Conservation (phyloP, 2,113 vertebrate genomes). For the Sterrhoptilus dennistouni region DNA sequence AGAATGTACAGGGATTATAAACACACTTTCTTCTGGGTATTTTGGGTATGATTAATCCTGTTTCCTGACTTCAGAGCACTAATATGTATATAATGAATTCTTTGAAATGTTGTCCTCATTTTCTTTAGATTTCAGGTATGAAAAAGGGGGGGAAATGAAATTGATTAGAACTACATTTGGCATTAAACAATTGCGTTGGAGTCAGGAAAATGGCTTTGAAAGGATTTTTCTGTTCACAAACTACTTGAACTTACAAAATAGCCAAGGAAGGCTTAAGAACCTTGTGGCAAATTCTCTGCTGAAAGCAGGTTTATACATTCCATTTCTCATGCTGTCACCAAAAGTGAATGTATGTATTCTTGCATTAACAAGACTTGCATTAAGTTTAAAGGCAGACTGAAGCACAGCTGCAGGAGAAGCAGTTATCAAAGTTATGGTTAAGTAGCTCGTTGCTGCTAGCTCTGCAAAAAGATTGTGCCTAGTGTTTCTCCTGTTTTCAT, state of each 20-base stretch:
- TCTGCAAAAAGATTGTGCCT: neutral
- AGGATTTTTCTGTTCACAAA: conserved; percentile 14
- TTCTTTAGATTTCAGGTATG: conserved; percentile 47
- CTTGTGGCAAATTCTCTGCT: neutral
- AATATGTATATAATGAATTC: conserved; percentile 52
- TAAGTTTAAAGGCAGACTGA: conserved; percentile 7
- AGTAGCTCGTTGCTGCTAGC: neutral
- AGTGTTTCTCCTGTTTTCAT: neutral
- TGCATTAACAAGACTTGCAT: neutral
- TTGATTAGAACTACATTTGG: conserved; percentile 42
- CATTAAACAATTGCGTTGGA: conserved; percentile 40
- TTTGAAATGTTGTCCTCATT: conserved; percentile 30
- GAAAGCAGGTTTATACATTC: neutral
- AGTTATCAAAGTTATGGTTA: neutral
- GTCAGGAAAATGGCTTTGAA: conserved; percentile 18
- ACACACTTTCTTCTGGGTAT: conserved; percentile 51
- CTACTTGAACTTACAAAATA: conserved; percentile 9
- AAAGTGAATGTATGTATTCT: neutral
- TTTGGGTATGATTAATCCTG: conserved; percentile 57
- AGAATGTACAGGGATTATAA: conserved; percentile 62
- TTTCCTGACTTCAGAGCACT: conserved; percentile 42
- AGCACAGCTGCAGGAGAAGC: neutral
- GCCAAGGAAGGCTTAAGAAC: neutral
- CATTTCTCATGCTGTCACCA: neutral
- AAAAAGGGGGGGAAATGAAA: neutral